phyloP scores from a whole-genome alignment of 2,113 vertebrate species.

The Alligator sinensis region DNA sequence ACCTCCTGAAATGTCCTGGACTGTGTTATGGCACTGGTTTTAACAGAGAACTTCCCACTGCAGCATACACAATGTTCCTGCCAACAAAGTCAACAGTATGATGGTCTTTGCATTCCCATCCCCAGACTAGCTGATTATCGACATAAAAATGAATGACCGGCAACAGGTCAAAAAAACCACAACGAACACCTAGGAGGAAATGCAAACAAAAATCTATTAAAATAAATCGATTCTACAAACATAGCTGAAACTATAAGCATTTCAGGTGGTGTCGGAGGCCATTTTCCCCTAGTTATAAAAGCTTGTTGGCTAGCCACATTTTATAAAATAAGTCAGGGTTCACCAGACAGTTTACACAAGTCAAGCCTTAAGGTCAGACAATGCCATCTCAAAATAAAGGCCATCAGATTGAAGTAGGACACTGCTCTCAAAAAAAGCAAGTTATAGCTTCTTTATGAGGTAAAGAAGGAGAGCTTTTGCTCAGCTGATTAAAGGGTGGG shows the following conservation, averaged over 20 bases:
- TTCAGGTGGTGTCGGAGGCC: background rate
- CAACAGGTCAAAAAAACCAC: background rate
- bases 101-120: background rate
- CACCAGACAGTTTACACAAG: background rate
- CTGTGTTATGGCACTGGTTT: rapidly evolving
- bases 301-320: rapidly evolving
- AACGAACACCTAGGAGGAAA: background rate
- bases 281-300: background rate
- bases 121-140: background rate
- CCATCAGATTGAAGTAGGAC: background rate
- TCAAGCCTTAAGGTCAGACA: conserved; percentile 6
- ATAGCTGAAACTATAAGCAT: background rate
- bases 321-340: background rate
- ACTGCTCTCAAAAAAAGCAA: conserved; percentile 31
- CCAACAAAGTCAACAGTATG: background rate
- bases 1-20: too few species aligned
- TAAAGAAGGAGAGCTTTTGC: background rate
- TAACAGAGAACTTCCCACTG: background rate
- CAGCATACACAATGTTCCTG: background rate
- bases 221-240: conserved; percentile 35
- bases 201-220: conserved; percentile 33
- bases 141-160: background rate
- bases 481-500: background rate
- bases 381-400: conserved; percentile 22
- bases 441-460: background rate